Conservation (phyloP, 37 sponge, comb jelly and placozoan species). For the Oscarella lobularis region DNA sequence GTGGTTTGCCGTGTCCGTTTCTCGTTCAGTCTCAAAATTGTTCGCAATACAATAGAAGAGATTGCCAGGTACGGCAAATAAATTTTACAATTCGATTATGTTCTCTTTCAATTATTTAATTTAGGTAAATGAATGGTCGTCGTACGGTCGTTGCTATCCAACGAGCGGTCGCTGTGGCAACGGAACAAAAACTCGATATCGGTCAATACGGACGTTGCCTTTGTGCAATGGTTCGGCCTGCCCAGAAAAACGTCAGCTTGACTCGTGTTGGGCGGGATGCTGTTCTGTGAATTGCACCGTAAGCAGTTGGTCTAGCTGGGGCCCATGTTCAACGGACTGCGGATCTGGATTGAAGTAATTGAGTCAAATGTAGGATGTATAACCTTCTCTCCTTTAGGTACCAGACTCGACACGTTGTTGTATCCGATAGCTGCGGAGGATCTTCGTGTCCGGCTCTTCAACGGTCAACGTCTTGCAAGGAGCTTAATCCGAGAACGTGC, state of each 20-base stretch:
- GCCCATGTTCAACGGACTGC: neutral
- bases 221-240: no score
- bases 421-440: neutral
- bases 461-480: neutral
- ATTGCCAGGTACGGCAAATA: neutral
- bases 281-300: neutral
- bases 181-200: neutral
- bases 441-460: neutral
- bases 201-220: no score
- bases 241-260: no score
- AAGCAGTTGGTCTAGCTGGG: conserved; percentile 1
- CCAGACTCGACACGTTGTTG: neutral
- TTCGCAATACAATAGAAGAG: neutral
- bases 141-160: neutral
- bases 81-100: neutral
- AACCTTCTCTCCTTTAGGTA: neutral
- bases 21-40: neutral
- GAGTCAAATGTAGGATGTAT: no score
- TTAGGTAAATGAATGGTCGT: neutral
- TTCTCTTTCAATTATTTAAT: neutral
- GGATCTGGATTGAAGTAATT: no score
- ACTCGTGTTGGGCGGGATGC: no score
- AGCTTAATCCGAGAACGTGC: neutral
- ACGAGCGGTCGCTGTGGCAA: neutral
- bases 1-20: neutral